Conservation (phyloP, 2,797 vertebrate genomes). For the Oceanodroma leucorhoa region DNA sequence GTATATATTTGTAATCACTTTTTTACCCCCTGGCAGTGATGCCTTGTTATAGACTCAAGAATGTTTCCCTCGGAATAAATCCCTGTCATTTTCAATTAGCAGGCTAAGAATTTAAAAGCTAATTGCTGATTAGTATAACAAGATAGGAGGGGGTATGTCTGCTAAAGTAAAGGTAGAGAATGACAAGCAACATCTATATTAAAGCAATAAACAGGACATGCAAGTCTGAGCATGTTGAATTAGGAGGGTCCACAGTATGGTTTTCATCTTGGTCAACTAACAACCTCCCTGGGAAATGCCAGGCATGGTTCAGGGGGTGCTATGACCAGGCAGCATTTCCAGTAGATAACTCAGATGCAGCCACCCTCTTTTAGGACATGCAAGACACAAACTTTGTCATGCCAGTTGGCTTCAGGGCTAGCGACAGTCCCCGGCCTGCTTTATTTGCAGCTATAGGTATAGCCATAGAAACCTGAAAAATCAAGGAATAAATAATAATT, state of each 20-base stretch:
- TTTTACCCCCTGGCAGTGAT: slow-evolving; percentile 35
- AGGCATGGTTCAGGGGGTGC: neutral
- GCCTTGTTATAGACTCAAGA: slow-evolving; percentile 33
- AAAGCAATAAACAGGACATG: neutral
- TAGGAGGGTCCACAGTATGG: neutral
- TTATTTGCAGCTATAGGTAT: neutral
- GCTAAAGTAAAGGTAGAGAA: neutral
- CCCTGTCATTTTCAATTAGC: neutral
- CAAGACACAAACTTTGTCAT: neutral
- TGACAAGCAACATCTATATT: neutral
- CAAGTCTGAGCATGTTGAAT: neutral
- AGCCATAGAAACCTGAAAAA: neutral
- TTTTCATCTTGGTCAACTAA: neutral
- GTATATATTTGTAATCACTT: slow-evolving; percentile 30
- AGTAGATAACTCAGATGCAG: neutral
- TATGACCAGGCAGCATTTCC: neutral
- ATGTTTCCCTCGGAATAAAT: slow-evolving; percentile 55
- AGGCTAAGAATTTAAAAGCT: slow-evolving; percentile 9
- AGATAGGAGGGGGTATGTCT: neutral
- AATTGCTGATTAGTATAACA: neutral
- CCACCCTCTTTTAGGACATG: neutral
- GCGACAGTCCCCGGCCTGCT: neutral
- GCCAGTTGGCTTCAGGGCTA: neutral
- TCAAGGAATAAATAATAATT: neutral
- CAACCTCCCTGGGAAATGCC: neutral